These are phyloP conservation scores for Clytia hemisphaerica DNA, from an alignment of 30 jellyfish, hydroid and myxozoan genomes.

Conservation along the genomic window DNA sequence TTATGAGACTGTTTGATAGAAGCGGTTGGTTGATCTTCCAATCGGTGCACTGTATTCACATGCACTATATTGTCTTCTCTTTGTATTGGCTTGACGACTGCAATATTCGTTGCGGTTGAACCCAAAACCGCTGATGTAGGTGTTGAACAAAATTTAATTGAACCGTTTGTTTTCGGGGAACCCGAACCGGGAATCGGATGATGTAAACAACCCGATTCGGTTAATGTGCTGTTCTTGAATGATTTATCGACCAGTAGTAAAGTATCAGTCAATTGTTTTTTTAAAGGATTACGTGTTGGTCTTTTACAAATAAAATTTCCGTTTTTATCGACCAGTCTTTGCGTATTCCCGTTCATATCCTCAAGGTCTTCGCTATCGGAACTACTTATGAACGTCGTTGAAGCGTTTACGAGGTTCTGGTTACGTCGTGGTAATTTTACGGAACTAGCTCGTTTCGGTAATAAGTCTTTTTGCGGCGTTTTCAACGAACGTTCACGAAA, in stretches of 20 bases:
- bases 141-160: constrained; percentile 11
- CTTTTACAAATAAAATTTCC: constrained; percentile 1
- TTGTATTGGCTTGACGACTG: constrained; percentile 8
- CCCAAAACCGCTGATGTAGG: neutral
- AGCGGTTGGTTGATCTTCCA: no score
- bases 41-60: neutral
- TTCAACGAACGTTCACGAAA: constrained; percentile 5
- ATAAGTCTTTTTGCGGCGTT: constrained; percentile 5
- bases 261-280: constrained; percentile 18
- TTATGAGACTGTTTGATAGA: no score
- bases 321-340: constrained; percentile 7
- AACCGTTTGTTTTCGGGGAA: constrained; percentile 6
- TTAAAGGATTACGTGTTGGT: neutral
- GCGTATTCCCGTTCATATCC: neutral
- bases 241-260: constrained; percentile 12
- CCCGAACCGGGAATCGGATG: no score
- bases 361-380: constrained; percentile 4
- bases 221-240: neutral
- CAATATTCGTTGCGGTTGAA: neutral
- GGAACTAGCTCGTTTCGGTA: neutral
- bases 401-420: neutral
- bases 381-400: neutral
- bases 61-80: neutral
- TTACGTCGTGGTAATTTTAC: constrained; percentile 21
- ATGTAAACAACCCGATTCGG: no score